A percentile compares a stretch with the other conserved stretches of the same genome.
Conservation (phyloP, 2,113 vertebrate species). For the Nerophis ophidion region DNA sequence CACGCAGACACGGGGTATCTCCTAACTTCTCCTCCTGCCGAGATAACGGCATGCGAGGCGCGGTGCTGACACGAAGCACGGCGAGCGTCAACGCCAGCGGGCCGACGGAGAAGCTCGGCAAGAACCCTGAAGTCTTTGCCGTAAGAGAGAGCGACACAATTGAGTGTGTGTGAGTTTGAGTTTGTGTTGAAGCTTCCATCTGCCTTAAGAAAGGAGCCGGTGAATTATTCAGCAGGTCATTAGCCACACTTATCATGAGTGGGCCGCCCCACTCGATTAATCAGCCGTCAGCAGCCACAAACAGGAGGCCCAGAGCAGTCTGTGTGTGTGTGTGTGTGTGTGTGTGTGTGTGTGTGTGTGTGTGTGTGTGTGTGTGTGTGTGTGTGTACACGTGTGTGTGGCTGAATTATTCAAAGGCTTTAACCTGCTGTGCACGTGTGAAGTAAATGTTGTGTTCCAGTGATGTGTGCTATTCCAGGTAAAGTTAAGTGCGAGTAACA, state of each 20-base stretch:
- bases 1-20: constrained; percentile 13
- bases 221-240: constrained; percentile 73
- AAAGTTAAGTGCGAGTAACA: constrained; percentile 17
- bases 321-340: constrained; percentile 1
- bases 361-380: constrained; percentile 6
- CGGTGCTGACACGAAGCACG: constrained; percentile 51
- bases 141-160: constrained; percentile 3
- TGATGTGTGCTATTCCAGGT: constrained; percentile 60
- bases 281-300: constrained; percentile 63
- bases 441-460: constrained; percentile 49
- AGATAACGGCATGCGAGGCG: constrained; percentile 39
- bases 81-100: constrained; percentile 40
- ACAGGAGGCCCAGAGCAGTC: constrained; percentile 42
- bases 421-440: constrained; percentile 52
- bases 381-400: background rate
- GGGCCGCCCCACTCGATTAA: constrained; percentile 64
- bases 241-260: constrained; percentile 71
- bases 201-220: constrained; percentile 47
- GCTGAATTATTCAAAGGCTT: constrained; percentile 69
- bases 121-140: background rate
- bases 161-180: constrained; percentile 25
- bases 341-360: constrained; percentile 2
- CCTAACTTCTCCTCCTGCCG: constrained; percentile 15
- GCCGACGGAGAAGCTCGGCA: background rate
- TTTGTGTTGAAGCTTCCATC: constrained; percentile 54